phyloP scores from a whole-genome alignment of 2,113 vertebrate species.

The Vulpes ferrilata region DNA sequence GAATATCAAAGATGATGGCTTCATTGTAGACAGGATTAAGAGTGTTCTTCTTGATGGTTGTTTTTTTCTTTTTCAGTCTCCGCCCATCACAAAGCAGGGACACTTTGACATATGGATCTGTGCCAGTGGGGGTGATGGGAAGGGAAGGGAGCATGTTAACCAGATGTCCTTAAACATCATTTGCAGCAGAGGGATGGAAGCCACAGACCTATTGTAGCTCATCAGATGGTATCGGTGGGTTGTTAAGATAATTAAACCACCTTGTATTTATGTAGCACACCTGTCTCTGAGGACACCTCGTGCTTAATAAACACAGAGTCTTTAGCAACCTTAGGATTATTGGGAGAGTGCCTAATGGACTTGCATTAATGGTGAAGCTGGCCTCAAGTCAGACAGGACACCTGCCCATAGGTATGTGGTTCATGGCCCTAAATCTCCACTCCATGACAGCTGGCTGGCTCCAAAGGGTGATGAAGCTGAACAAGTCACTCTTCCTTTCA shows the following conservation, averaged over 20 bases:
- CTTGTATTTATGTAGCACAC: constrained; percentile 65
- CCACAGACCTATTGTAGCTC: constrained; percentile 4
- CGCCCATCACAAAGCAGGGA: constrained; percentile 97
- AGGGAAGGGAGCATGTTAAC: not conserved
- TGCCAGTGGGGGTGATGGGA: not conserved
- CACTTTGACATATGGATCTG: constrained; percentile 98
- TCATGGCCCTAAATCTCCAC: not conserved
- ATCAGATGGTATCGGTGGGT: constrained; percentile 31
- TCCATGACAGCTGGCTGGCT: not conserved
- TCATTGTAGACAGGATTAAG: constrained; percentile 99
- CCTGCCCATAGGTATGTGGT: not conserved
- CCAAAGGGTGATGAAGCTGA: not conserved
- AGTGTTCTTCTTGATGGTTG: constrained; percentile 98
- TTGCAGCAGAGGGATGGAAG: not conserved
- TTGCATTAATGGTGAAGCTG: constrained; percentile 50
- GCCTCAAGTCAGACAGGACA: constrained; percentile 17
- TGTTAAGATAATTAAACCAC: constrained; percentile 63
- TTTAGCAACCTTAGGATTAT: constrained; percentile 49
- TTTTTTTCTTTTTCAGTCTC: constrained; percentile 99
- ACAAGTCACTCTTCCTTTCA: constrained; percentile 8
- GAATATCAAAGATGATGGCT: constrained; percentile 99
- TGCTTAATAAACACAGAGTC: constrained; percentile 60
- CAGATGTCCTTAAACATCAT: not conserved
- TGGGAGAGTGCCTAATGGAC: constrained; percentile 53
- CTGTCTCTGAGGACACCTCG: constrained; percentile 61